phyloP scores from a whole-genome alignment of 2,797 vertebrate species.

The Euthynnus affinis region DNA sequence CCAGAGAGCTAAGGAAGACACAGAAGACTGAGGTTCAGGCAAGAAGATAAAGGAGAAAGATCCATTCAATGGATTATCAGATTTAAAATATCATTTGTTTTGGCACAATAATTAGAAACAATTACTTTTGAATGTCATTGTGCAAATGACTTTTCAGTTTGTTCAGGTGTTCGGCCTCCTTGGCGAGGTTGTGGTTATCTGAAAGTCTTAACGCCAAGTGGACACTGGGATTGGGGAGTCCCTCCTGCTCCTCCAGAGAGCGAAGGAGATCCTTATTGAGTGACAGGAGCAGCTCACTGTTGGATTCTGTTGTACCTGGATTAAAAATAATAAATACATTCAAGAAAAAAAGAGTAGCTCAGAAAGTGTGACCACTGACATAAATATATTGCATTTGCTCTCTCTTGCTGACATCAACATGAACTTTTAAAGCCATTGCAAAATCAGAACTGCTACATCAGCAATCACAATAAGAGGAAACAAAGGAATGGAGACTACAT shows the following conservation, averaged over 20 bases:
- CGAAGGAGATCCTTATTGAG: conserved; percentile 87
- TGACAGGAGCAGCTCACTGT: conserved; percentile 73
- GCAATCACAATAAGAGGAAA: conserved; percentile 44
- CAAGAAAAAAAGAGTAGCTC: neutral
- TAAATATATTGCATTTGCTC: neutral
- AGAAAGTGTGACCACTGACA: neutral
- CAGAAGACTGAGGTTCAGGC: conserved; percentile 3
- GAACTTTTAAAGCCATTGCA: conserved; percentile 32
- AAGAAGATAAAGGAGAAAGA: conserved; percentile 9
- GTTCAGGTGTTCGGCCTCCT: conserved; percentile 85
- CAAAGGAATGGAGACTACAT: neutral
- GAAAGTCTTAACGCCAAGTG: conserved; percentile 93
- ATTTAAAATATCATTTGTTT: conserved; percentile 15
- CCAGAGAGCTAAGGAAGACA: conserved; percentile 71
- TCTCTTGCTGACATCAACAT: conserved; percentile 39
- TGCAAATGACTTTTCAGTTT: conserved; percentile 84
- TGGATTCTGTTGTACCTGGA: conserved; percentile 59
- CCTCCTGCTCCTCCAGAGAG: conserved; percentile 68
- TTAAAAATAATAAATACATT: conserved; percentile 13
- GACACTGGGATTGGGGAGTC: conserved; percentile 89
- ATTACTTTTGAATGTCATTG: conserved; percentile 84
- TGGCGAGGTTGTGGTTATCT: conserved; percentile 77
- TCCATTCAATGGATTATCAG: neutral
- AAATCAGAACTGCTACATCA: conserved; percentile 58
- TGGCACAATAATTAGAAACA: neutral